Evolutionary conservation across 1,140 invertebrate genomes (phyloP).

Genomic region (Tribolium castaneum): DNA sequence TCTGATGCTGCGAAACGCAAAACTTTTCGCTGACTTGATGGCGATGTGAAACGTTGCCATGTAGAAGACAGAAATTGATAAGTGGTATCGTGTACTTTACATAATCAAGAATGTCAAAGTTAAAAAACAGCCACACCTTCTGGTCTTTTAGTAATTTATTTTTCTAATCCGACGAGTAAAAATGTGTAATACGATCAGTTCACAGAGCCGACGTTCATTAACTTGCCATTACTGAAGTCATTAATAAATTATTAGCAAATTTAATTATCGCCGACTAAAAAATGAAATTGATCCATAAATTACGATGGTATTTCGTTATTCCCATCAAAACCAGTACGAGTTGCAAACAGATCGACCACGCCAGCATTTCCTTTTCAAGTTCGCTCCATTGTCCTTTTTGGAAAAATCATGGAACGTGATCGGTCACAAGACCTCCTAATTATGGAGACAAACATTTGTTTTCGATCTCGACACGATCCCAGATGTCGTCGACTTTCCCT

Average conservation of each 20-base stretch:
- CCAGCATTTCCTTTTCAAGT: background rate
- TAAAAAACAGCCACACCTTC: background rate
- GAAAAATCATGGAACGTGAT: constrained; percentile 15
- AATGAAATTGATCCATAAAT: background rate
- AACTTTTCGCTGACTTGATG: background rate
- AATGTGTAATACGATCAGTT: background rate
- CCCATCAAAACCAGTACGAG: background rate
- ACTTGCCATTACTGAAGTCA: background rate
- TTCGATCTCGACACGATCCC: constrained; percentile 10
- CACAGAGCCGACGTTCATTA: background rate
- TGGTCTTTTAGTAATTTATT: background rate
- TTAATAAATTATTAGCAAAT: background rate
- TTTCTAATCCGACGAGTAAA: background rate
- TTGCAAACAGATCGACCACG: background rate
- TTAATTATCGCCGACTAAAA: background rate
- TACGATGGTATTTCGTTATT: background rate
- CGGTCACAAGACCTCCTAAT: constrained; percentile 26
- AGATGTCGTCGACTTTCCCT: constrained; percentile 18
- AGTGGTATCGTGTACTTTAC: background rate
- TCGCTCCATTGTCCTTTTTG: background rate
- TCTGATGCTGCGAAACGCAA: background rate
- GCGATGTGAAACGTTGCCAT: background rate
- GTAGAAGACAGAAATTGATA: background rate
- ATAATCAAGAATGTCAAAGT: background rate
- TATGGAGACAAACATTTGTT: constrained; percentile 30